Evolutionary conservation across 37 sponge, comb jelly and placozoan species (phyloP).

Genomic region (Haliclona indistincta): DNA sequence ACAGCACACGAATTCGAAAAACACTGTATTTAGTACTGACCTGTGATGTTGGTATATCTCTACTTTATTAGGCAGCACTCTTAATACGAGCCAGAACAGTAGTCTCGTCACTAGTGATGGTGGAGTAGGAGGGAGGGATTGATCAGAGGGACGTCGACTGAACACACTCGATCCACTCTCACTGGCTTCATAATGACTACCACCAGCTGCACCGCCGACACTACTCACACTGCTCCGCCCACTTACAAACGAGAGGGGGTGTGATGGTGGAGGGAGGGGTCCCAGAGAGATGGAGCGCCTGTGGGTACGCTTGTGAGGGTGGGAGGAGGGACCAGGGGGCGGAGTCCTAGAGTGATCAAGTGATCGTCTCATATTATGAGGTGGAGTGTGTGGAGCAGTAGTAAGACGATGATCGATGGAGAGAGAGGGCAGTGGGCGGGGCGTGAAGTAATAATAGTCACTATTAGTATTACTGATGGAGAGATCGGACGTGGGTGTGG

Average conservation of each 20-base stretch:
- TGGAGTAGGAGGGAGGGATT: too few relatives aligned
- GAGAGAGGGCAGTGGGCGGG: slow-evolving; percentile 10
- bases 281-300: background rate
- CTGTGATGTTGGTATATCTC: slow-evolving; percentile 56
- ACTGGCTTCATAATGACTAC: slow-evolving; percentile 2
- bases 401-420: background rate
- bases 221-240: background rate
- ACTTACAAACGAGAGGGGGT: slow-evolving; percentile 6
- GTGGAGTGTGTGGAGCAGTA: background rate
- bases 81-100: slow-evolving; percentile 51
- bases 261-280: background rate
- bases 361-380: background rate
- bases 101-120: too few relatives aligned
- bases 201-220: background rate
- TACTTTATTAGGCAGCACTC: slow-evolving; percentile 35
- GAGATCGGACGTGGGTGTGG: slow-evolving; percentile 7
- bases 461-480: slow-evolving; percentile 12
- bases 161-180: too few relatives aligned
- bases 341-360: slow-evolving; percentile 23
- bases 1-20: background rate
- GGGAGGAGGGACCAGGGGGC: slow-evolving; percentile 10
- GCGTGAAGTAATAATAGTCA: slow-evolving; percentile 31
- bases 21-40: background rate
- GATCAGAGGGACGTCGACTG: too few relatives aligned
- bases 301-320: background rate